Percentiles rank a stretch among this genome's conserved stretches.
These are phyloP conservation scores for Strigops habroptila DNA, from an alignment of 2,113 vertebrate genomes.

Conservation along the genomic window DNA sequence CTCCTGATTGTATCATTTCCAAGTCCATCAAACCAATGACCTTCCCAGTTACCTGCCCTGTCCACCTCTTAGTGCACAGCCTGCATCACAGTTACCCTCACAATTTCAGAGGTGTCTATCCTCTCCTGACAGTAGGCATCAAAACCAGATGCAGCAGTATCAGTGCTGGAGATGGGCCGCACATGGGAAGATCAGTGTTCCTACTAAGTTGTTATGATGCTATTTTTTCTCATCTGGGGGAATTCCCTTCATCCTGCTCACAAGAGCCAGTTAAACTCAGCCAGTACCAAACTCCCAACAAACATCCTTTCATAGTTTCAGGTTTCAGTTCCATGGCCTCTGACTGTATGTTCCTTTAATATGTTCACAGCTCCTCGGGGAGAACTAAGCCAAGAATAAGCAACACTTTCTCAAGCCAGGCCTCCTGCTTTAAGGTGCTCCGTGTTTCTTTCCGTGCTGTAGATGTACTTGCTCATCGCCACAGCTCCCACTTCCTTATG, in stretches of 20 bases:
- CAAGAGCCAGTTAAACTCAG: background rate
- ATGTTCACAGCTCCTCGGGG: background rate
- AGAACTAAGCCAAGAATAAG: background rate
- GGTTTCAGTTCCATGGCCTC: background rate
- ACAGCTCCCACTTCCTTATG: background rate
- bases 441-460: background rate
- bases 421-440: background rate
- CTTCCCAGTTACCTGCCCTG: background rate
- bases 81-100: rapidly evolving
- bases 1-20: background rate
- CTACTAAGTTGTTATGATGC: background rate
- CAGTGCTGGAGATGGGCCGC: background rate
- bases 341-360: background rate
- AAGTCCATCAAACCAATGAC: background rate
- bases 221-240: background rate
- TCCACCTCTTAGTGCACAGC: background rate
- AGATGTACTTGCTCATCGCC: background rate
- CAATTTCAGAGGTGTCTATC: background rate
- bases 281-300: background rate
- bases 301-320: background rate
- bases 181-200: background rate
- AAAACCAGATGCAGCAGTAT: background rate
- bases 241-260: constrained; percentile 9
- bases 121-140: background rate
- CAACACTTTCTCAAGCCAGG: background rate